Evolutionary conservation across 1,140 invertebrate species (phyloP).

Genomic region (Neodiprion virginianus): DNA sequence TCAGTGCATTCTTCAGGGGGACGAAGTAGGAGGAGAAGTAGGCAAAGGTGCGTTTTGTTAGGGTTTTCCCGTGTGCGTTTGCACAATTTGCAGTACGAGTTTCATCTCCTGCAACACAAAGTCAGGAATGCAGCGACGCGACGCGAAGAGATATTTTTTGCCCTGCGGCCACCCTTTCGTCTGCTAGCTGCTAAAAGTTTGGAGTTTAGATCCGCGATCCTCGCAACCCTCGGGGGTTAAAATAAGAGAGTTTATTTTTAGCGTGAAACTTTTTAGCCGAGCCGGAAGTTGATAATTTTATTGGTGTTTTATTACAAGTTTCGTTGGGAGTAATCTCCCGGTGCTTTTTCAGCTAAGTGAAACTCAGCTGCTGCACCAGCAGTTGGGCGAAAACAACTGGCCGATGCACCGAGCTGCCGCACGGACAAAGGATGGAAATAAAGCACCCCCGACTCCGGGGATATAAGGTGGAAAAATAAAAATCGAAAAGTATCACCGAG

Average conservation of each 20-base stretch:
- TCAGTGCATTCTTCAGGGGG: not conserved
- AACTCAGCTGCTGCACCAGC: not conserved
- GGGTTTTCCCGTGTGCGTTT: too few relatives aligned
- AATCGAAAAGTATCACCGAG: not conserved
- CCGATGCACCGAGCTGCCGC: not conserved
- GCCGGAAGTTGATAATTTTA: not conserved
- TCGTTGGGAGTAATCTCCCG: not conserved
- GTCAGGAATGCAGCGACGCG: conserved; percentile 18
- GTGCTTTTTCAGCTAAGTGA: not conserved
- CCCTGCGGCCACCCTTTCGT: conserved; percentile 16
- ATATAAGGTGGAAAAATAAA: not conserved
- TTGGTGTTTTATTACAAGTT: not conserved
- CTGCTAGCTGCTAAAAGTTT: not conserved
- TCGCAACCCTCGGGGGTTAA: too few relatives aligned
- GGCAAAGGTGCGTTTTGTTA: too few relatives aligned
- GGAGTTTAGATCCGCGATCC: too few relatives aligned
- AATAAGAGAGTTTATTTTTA: too few relatives aligned
- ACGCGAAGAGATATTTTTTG: conserved; percentile 16
- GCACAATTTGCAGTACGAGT: too few relatives aligned
- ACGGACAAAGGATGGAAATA: too few relatives aligned
- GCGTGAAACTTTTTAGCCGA: not conserved
- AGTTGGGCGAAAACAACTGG: not conserved
- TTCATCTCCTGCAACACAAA: not conserved
- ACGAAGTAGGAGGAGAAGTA: too few relatives aligned
- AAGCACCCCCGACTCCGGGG: too few relatives aligned